Evolutionary conservation across 2,797 vertebrate species (phyloP).

Genomic region (Leucoraja ocellata): DNA sequence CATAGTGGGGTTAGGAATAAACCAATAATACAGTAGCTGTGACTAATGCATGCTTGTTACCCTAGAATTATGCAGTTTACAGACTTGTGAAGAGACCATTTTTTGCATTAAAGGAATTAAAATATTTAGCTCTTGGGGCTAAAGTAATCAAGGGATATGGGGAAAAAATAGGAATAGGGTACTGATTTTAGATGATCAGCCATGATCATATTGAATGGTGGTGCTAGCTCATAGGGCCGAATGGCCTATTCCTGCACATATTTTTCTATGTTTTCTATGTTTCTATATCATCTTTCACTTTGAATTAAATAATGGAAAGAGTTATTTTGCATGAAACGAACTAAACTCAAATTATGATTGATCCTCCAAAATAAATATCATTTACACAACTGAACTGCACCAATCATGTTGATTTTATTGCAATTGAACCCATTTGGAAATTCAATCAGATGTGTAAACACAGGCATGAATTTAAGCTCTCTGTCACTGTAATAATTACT

Average conservation of each 20-base stretch:
- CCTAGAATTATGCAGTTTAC: background rate
- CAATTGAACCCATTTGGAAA: background rate
- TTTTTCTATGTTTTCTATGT: too few relatives aligned
- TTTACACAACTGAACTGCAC: background rate
- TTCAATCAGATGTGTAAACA: background rate
- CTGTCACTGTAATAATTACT: too few relatives aligned
- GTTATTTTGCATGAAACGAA: background rate
- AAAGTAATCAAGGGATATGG: too few relatives aligned
- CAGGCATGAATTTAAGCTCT: background rate
- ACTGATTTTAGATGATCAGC: too few relatives aligned
- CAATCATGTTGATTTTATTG: background rate
- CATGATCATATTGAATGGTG: too few relatives aligned
- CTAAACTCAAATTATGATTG: background rate
- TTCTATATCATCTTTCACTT: background rate
- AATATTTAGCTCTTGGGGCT: too few relatives aligned
- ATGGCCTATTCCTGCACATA: too few relatives aligned
- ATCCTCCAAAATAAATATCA: background rate
- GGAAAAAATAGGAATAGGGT: too few relatives aligned
- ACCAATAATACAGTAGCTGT: background rate
- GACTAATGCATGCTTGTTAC: background rate
- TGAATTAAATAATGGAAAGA: background rate
- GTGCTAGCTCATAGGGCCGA: too few relatives aligned
- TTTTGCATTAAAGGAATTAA: background rate
- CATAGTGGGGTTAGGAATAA: background rate
- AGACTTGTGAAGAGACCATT: background rate